A percentile compares a stretch with the other conserved stretches of the same genome.
phyloP scores from a whole-genome alignment of 2,797 vertebrate species.

The Channa striata region DNA sequence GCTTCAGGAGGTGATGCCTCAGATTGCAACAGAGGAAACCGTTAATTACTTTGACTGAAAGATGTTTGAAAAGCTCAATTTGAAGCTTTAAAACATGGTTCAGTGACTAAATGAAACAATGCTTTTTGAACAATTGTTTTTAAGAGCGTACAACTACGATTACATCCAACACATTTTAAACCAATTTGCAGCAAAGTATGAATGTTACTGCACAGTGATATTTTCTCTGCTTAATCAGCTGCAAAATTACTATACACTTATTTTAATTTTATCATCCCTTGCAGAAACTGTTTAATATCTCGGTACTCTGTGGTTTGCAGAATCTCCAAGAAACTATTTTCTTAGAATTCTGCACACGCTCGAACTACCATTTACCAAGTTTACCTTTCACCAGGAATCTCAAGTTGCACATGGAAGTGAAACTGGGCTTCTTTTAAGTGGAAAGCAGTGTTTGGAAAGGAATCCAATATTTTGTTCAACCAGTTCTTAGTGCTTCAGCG shows the following conservation, averaged over 20 bases:
- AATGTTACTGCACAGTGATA: no score
- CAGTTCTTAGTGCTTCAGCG: constrained; percentile 43
- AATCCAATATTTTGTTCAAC: constrained; percentile 59
- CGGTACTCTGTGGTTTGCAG: constrained; percentile 33
- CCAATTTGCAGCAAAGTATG: constrained; percentile 27
- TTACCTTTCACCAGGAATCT: constrained; percentile 65
- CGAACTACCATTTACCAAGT: constrained; percentile 59
- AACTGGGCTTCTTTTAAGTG: constrained; percentile 56
- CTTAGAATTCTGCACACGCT: constrained; percentile 22
- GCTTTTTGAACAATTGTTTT: neutral
- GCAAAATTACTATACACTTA: constrained; percentile 18
- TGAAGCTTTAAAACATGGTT: constrained; percentile 19
- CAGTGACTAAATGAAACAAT: constrained; percentile 42
- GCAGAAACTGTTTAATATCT: constrained; percentile 44
- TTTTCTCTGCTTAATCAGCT: constrained; percentile 2
- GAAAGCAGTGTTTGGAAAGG: constrained; percentile 60
- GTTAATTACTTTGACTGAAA: constrained; percentile 54
- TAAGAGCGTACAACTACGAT: neutral
- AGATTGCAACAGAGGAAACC: constrained; percentile 50
- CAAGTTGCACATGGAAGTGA: constrained; percentile 56
- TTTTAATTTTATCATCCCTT: constrained; percentile 15
- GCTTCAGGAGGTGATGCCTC: constrained; percentile 37
- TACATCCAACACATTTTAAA: neutral
- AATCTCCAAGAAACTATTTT: constrained; percentile 30
- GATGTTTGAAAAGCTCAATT: constrained; percentile 44